A percentile compares a stretch with the other conserved stretches of the same genome.
phyloP scores from a whole-genome alignment of 2,888 invertebrate genomes.

The Phyllotreta cruciferae region DNA sequence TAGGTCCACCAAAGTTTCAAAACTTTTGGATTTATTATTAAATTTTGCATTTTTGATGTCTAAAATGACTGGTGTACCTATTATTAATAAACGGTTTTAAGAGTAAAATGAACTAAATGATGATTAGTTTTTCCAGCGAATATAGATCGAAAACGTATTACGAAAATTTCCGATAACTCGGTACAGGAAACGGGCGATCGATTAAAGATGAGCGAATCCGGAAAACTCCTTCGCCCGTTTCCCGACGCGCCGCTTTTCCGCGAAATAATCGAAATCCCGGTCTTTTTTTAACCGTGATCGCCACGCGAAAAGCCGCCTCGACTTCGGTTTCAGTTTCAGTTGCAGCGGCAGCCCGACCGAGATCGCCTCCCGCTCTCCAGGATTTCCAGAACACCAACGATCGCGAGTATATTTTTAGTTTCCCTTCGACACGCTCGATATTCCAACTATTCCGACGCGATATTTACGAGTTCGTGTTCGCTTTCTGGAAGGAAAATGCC shows the following conservation, averaged over 20 bases:
- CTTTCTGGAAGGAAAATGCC: conserved; percentile 37
- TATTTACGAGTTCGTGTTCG: conserved; percentile 21
- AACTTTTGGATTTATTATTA: too few relatives aligned
- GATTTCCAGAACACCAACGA: conserved; percentile 37
- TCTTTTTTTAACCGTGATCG: conserved; percentile 40
- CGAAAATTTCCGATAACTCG: too few relatives aligned
- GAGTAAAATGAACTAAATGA: too few relatives aligned
- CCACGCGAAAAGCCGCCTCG: conserved; percentile 31
- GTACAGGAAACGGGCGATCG: too few relatives aligned
- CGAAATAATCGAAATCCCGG: conserved; percentile 30
- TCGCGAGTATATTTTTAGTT: conserved; percentile 38
- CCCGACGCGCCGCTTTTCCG: conserved; percentile 25
- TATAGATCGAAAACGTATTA: too few relatives aligned
- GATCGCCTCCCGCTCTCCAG: conserved; percentile 36
- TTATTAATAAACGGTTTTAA: too few relatives aligned
- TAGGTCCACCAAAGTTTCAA: too few relatives aligned
- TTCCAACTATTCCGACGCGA: conserved; percentile 26
- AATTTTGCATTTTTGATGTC: too few relatives aligned
- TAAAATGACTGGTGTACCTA: too few relatives aligned
- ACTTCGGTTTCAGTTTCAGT: conserved; percentile 35
- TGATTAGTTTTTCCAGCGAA: too few relatives aligned
- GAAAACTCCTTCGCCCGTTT: conserved; percentile 13
- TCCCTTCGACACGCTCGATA: conserved; percentile 36
- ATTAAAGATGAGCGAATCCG: too few relatives aligned
- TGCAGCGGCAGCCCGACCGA: conserved; percentile 34